Evolutionary conservation across 2,113 vertebrate genomes (phyloP), one percentile per base, ranked within the genome.

Genomic region (Muntiacus muntjak): DNA sequence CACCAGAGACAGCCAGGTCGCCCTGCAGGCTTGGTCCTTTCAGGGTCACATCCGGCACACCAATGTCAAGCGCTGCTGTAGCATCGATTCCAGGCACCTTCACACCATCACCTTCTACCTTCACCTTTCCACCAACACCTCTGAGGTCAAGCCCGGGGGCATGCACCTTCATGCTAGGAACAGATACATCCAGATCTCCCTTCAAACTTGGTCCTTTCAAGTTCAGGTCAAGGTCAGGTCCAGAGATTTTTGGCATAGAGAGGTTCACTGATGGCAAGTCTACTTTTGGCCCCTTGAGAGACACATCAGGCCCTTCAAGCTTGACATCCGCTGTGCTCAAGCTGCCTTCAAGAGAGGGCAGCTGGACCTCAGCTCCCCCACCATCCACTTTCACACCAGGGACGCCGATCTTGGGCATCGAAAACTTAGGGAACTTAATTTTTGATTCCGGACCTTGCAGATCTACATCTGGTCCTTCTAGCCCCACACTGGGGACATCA

Each of bases 1-100:
- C 96, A 26, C 97, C 97, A 50, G 99, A 98, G 74, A 98, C 10
- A 1, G 95, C 96, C 0, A 99, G 78, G 1, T 99, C 98, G 62
- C 99, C 99, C 95, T 98, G 98, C 71, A 98, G 0, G 71, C 97
- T 98, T 98, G 99, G 98, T 98, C 98, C 99, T 98, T 98, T 98
- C 97, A 99, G 47, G 90, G 96, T 98, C 16, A 98, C 60, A 0
- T 98, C 98, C 0, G 98, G 98, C 7, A 87, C 97, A 64, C 95
- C 91, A 81, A 97, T 26, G 0, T 55, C 97, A 0, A 98, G 0
- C 0, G 40, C 82, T 0, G 98, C 0, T 1, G 89, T 0, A 93
- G 95, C 62, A 45, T 43, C 88, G n/a, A 98, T 26, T 97, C 95
- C 98, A 0, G 96, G 89, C 52, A 96, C 40, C 91, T 94, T 92